These are phyloP conservation scores for Chionoecetes opilio DNA, from an alignment of 1,140 invertebrate species.

Conservation along the genomic window DNA sequence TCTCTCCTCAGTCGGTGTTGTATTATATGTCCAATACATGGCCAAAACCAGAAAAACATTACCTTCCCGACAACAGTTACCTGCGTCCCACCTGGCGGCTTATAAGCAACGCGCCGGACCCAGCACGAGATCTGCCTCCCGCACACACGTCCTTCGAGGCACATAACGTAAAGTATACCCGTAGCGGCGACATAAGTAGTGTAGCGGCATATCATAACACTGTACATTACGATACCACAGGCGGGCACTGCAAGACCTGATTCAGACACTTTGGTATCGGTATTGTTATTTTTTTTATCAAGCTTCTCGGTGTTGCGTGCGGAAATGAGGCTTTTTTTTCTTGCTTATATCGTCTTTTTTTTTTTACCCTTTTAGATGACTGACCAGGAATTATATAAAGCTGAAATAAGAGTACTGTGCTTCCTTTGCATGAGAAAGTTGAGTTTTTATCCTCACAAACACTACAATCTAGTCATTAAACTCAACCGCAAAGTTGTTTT, in stretches of 20 bases:
- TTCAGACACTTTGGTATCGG: background rate
- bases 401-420: too few species aligned
- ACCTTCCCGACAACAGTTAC: background rate
- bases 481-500: too few species aligned
- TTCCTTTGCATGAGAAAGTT: too few species aligned
- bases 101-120: background rate
- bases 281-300: slow-evolving; percentile 9
- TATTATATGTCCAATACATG: too few species aligned
- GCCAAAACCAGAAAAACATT: background rate
- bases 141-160: background rate
- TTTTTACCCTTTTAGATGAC: background rate
- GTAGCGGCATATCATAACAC: background rate
- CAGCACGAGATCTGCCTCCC: background rate
- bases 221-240: background rate
- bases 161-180: slow-evolving; percentile 1
- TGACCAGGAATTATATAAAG: background rate
- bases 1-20: too few species aligned
- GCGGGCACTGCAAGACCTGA: background rate
- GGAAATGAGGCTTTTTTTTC: background rate
- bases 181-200: too few species aligned
- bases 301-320: background rate
- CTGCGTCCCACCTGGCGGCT: background rate
- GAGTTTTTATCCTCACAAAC: too few species aligned
- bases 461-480: too few species aligned
- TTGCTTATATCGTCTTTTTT: background rate